Evolutionary conservation across 2,113 vertebrate genomes (phyloP).

Genomic region (Syngnathus scovelli): DNA sequence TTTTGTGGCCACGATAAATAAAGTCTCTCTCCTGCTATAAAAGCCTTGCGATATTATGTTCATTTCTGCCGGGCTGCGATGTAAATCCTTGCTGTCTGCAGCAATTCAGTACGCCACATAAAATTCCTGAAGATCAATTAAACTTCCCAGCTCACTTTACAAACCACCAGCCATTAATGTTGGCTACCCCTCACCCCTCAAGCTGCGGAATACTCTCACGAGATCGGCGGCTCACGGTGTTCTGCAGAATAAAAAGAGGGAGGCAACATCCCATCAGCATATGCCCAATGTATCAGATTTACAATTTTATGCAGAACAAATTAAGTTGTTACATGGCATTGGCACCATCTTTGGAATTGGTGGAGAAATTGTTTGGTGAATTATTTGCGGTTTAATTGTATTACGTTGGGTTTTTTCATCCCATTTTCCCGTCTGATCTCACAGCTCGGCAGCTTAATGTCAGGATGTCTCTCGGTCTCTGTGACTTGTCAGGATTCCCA

Average conservation of each 20-base stretch:
- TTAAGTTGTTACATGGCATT: not conserved
- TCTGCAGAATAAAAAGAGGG: slow-evolving; percentile 55
- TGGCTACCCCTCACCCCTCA: slow-evolving; percentile 34
- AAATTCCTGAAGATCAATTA: slow-evolving; percentile 79
- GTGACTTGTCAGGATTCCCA: slow-evolving; percentile 53
- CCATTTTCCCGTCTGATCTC: slow-evolving; percentile 26
- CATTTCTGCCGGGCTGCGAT: slow-evolving; percentile 57
- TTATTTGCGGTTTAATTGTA: not conserved
- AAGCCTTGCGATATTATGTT: slow-evolving; percentile 74
- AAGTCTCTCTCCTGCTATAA: slow-evolving; percentile 61
- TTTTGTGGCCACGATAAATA: slow-evolving; percentile 73
- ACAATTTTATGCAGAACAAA: slow-evolving; percentile 33
- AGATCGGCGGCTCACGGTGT: slow-evolving; percentile 36
- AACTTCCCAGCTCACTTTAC: slow-evolving; percentile 78
- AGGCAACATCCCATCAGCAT: slow-evolving; percentile 48
- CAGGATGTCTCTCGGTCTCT: slow-evolving; percentile 19
- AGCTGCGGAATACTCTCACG: slow-evolving; percentile 52
- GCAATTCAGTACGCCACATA: slow-evolving; percentile 77
- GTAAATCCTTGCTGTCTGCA: slow-evolving; percentile 76
- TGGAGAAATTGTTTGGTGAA: not conserved
- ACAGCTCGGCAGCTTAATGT: slow-evolving; percentile 13
- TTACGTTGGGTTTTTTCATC: not conserved
- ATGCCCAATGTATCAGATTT: slow-evolving; percentile 53
- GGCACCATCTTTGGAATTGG: not conserved
- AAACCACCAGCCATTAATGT: slow-evolving; percentile 68